Evolutionary conservation across 2,888 invertebrate genomes (phyloP), one percentile per base, ranked within the genome.

Genomic region (Tiliacea citrago): DNA sequence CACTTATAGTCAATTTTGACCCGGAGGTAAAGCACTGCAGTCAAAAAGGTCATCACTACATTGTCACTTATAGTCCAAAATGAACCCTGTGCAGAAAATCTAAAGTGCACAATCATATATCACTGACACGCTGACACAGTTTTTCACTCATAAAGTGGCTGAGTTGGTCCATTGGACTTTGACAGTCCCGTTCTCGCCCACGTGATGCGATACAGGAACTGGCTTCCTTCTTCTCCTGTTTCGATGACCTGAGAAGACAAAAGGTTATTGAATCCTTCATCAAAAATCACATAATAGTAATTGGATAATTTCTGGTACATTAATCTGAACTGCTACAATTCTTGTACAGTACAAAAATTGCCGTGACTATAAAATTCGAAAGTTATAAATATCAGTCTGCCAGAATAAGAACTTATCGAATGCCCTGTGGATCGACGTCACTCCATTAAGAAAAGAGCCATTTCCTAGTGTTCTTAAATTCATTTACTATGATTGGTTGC

Each of bases 161-260:
- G 94, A 88, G 91, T 86, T 75, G 93, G 91, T 47, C 88, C 87
- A 73, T 69, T 87, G 77, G 85, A 88, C 82, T 94, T 93, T 83
- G 91, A 77, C 72, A 91, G 92, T 0, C 94, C 95, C 53, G 95
- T 92, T 85, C 97, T 92, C 57, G 96, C 93, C 97, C 97, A 97
- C 58, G 97, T 97, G 88, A 97, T 97, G 87, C 97, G 96, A 91
- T 97, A 97, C 73, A 97, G 95, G 93, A 97, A 97, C 86, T 97
- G 97, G 92, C 97, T 97, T 92, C 97, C 97, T 92, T 97, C 97
- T 91, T 97, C 97, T 87, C 97, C 97, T 84, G 97, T 97, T 92
- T 97, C 97, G 89, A 97, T 96, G 84, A 97, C 96, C 96, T 96
- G 90, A 18, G 60, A 63, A 60, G 69, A 77, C 66, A 79, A 75